phyloP scores from a whole-genome alignment of 2,797 vertebrate species.

The Lerista edwardsae region DNA sequence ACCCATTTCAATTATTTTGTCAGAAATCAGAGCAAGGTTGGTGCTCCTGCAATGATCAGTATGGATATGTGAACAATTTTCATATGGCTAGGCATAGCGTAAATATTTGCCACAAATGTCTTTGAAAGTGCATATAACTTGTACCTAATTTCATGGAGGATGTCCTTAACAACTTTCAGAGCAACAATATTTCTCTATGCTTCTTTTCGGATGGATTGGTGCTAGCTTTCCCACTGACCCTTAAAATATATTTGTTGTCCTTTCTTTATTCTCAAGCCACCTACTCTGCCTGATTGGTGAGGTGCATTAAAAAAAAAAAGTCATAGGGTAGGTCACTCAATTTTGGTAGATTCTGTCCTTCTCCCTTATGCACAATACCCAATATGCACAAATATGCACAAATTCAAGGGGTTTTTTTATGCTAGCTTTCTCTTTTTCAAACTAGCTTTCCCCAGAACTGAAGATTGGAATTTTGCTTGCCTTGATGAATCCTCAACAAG shows the following conservation, averaged over 20 bases:
- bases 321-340: not conserved
- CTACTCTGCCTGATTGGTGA: not conserved
- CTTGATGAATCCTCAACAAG: slow-evolving; percentile 34
- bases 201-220: not conserved
- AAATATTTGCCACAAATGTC: slow-evolving; percentile 63
- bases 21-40: not conserved
- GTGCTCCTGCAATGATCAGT: not conserved
- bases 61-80: slow-evolving; percentile 29
- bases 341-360: not conserved
- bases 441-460: not conserved
- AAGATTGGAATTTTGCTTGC: slow-evolving; percentile 14
- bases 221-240: no score
- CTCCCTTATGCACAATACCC: not conserved
- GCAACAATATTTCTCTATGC: slow-evolving; percentile 10
- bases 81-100: slow-evolving; percentile 55
- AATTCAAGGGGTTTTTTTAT: not conserved
- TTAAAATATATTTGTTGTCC: not conserved
- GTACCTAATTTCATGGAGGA: not conserved
- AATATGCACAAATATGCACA: not conserved
- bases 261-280: not conserved
- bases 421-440: not conserved
- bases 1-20: not conserved
- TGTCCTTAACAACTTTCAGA: not conserved
- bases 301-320: not conserved
- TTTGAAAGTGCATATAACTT: not conserved